A percentile compares a stretch with the other conserved stretches of the same genome.
phyloP scores from a whole-genome alignment of 1,140 invertebrate genomes.

The Trypoxylus dichotomus region DNA sequence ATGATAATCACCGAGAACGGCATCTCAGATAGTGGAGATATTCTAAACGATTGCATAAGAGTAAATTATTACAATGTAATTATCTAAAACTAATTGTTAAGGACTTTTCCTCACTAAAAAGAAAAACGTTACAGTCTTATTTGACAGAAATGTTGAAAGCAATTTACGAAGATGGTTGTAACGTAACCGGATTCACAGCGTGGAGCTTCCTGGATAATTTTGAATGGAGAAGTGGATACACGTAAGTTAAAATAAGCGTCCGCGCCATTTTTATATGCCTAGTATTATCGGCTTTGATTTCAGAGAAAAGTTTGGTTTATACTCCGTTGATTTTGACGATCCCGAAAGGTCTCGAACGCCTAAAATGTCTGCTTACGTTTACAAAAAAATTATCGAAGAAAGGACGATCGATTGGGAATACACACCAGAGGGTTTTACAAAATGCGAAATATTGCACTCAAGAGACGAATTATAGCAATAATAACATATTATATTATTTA shows the following conservation, averaged over 20 bases:
- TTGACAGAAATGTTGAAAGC: conserved; percentile 1
- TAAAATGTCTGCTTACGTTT: conserved; percentile 56
- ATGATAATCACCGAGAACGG: conserved; percentile 75
- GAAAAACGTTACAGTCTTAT: neutral
- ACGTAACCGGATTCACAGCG: conserved; percentile 1
- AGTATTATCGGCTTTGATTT: neutral
- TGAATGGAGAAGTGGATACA: conserved; percentile 25
- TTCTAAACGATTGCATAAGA: conserved; percentile 33
- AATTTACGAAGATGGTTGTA: conserved; percentile 14
- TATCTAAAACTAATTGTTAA: neutral
- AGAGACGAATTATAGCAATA: neutral
- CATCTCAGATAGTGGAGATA: conserved; percentile 51
- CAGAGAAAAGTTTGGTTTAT: conserved; percentile 30
- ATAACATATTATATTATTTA: neutral
- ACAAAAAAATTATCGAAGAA: conserved; percentile 47
- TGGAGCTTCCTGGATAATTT: conserved; percentile 30
- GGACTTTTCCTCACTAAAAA: neutral
- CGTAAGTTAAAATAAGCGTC: neutral
- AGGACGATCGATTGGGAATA: conserved; percentile 27
- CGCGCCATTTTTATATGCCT: neutral
- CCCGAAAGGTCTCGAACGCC: conserved; percentile 53
- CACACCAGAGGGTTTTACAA: neutral
- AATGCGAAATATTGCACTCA: neutral
- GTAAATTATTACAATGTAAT: conserved; percentile 36
- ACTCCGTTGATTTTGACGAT: conserved; percentile 22